Evolutionary conservation across 2,113 vertebrate genomes (phyloP).

Genomic region (Gambusia affinis): DNA sequence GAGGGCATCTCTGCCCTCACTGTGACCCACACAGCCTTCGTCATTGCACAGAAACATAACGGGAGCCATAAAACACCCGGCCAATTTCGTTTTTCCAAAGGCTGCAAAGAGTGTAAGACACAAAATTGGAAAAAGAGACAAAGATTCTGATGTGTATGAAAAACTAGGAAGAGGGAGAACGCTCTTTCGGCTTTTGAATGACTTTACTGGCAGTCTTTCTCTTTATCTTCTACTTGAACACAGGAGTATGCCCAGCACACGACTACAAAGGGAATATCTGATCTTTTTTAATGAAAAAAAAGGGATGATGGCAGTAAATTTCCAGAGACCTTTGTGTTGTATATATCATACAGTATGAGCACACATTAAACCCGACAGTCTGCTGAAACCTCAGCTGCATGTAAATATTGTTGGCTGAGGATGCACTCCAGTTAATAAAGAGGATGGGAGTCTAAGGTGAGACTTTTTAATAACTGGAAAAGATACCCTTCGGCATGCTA

Average conservation of each 20-base stretch:
- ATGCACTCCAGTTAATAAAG: constrained; percentile 21
- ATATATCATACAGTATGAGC: neutral
- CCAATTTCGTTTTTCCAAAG: constrained; percentile 84
- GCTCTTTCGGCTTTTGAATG: constrained; percentile 1
- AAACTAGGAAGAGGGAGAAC: constrained; percentile 3
- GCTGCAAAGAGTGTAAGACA: constrained; percentile 84
- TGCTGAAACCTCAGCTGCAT: constrained; percentile 4
- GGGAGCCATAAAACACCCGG: neutral
- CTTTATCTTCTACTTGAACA: neutral
- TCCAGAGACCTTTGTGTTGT: neutral
- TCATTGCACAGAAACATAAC: constrained; percentile 65
- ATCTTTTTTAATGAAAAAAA: neutral
- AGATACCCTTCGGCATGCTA: constrained; percentile 17
- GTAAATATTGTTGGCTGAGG: constrained; percentile 23
- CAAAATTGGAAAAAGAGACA: neutral
- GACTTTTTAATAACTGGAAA: constrained; percentile 47
- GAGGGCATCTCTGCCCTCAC: constrained; percentile 84
- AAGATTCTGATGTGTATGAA: constrained; percentile 6
- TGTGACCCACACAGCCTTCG: constrained; percentile 82
- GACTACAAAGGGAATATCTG: neutral
- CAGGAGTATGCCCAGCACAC: neutral
- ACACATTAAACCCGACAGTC: constrained; percentile 5
- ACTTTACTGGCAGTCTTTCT: neutral
- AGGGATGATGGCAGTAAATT: constrained; percentile 5
- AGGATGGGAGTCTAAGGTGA: constrained; percentile 23